Evolutionary conservation across 2,113 vertebrate genomes (phyloP).

Genomic region (Peromyscus maniculatus): DNA sequence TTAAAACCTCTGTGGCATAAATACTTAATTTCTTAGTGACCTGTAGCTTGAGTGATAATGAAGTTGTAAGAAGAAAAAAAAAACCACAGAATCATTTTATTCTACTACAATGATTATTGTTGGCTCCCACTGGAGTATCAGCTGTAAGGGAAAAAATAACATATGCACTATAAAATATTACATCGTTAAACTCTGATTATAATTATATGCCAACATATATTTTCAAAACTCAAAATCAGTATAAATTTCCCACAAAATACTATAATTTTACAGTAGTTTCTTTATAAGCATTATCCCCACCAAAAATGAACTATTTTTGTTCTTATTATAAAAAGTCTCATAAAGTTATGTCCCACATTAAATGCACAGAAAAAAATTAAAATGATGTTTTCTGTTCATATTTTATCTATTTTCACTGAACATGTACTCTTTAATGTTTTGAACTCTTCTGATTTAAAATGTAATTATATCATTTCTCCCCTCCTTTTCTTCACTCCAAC

Average conservation of each 20-base stretch:
- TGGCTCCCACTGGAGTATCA: not conserved
- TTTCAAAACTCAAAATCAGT: not conserved
- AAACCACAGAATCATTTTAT: not conserved
- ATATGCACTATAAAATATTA: not conserved
- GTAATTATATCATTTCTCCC: not conserved
- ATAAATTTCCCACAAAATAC: not conserved
- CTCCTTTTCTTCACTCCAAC: not conserved
- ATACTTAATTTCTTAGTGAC: not conserved
- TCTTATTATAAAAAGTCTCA: not conserved
- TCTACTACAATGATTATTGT: not conserved
- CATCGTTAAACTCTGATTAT: slow-evolving; percentile 9
- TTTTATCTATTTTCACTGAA: not conserved
- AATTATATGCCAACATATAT: not conserved
- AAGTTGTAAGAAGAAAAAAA: not conserved
- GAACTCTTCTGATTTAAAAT: not conserved
- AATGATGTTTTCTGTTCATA: not conserved
- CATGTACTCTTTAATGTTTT: not conserved
- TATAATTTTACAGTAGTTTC: not conserved
- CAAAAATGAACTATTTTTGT: not conserved
- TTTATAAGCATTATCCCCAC: not conserved
- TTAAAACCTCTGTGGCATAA: not conserved
- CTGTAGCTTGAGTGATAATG: not conserved
- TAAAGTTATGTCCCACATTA: not conserved
- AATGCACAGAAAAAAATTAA: not conserved
- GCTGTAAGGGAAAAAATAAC: not conserved